Evolutionary conservation across 2,888 invertebrate species (phyloP).

Genomic region (Limnephilus lunatus): DNA sequence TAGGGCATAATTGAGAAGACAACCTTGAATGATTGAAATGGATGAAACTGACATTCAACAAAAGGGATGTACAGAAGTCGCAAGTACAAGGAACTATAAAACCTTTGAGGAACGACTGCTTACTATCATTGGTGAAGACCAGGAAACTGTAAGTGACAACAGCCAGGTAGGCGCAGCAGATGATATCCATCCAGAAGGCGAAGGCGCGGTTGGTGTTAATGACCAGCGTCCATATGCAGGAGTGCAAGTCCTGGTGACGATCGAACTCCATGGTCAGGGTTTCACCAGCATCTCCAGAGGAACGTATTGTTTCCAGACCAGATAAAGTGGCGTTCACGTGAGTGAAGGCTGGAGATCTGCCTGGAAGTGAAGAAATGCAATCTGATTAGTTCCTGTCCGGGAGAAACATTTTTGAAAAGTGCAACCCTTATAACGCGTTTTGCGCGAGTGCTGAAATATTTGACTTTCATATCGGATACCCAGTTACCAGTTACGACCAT

Average conservation of each 20-base stretch:
- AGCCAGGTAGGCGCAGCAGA: constrained; percentile 77
- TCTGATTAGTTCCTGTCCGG: background rate
- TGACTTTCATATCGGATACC: no score
- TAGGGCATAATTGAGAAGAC: no score
- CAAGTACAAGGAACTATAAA: background rate
- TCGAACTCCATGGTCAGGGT: constrained; percentile 85
- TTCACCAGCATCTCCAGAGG: constrained; percentile 81
- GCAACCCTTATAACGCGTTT: background rate
- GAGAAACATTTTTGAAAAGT: background rate
- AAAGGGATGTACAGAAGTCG: no score
- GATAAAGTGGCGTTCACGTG: constrained; percentile 89
- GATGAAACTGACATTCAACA: no score
- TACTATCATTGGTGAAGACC: constrained; percentile 71
- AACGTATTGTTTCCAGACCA: constrained; percentile 89
- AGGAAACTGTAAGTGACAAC: constrained; percentile 84
- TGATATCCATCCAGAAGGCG: constrained; percentile 78
- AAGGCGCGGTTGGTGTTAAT: constrained; percentile 75
- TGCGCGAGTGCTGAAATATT: background rate
- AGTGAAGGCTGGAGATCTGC: constrained; percentile 90
- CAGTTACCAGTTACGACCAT: background rate
- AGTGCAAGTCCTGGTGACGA: constrained; percentile 80
- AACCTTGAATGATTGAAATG: no score
- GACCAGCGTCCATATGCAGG: constrained; percentile 80
- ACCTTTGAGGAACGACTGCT: background rate
- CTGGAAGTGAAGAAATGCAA: constrained; percentile 68